Percentiles rank a stretch among this genome's conserved stretches.
Evolutionary conservation across 2,113 vertebrate species (phyloP).

Genomic region (Chaenogobius annularis): DNA sequence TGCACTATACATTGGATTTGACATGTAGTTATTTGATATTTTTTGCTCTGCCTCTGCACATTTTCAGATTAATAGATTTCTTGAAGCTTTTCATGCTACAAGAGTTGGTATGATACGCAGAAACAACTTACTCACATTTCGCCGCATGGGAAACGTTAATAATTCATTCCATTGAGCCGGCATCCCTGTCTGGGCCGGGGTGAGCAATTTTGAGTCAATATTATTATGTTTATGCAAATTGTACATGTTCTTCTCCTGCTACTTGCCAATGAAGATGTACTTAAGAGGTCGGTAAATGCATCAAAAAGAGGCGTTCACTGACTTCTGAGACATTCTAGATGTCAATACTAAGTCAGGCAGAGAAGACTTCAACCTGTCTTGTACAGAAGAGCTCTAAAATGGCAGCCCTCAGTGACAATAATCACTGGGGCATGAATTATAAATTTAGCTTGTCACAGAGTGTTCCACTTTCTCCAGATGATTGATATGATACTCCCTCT

Average conservation of each 20-base stretch:
- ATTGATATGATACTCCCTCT: slow-evolving; percentile 11
- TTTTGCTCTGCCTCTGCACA: slow-evolving; percentile 31
- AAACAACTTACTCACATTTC: slow-evolving; percentile 45
- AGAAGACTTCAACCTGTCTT: slow-evolving; percentile 25
- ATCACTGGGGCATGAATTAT: slow-evolving; percentile 6
- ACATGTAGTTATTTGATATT: slow-evolving; percentile 37
- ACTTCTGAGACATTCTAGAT: slow-evolving; percentile 34
- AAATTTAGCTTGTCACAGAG: slow-evolving; percentile 1
- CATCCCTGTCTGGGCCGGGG: not conserved
- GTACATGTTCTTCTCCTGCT: not conserved
- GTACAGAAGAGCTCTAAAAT: slow-evolving; percentile 7
- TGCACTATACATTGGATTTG: slow-evolving; percentile 19
- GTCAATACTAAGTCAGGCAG: slow-evolving; percentile 26
- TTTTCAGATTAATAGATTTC: slow-evolving; percentile 53
- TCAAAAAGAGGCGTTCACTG: slow-evolving; percentile 23
- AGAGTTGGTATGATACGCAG: slow-evolving; percentile 13
- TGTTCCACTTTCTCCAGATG: slow-evolving; percentile 7
- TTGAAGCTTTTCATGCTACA: slow-evolving; percentile 43
- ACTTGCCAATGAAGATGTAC: not conserved
- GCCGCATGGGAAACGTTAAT: slow-evolving; percentile 45
- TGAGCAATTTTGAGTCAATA: not conserved
- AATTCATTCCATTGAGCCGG: slow-evolving; percentile 33
- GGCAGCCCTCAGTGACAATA: not conserved
- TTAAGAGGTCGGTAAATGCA: slow-evolving; percentile 37
- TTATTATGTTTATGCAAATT: slow-evolving; percentile 13